Evolutionary conservation across 1,140 invertebrate species (phyloP), one percentile per base, ranked within the genome.

Genomic region (Lepidurus arcticus): DNA sequence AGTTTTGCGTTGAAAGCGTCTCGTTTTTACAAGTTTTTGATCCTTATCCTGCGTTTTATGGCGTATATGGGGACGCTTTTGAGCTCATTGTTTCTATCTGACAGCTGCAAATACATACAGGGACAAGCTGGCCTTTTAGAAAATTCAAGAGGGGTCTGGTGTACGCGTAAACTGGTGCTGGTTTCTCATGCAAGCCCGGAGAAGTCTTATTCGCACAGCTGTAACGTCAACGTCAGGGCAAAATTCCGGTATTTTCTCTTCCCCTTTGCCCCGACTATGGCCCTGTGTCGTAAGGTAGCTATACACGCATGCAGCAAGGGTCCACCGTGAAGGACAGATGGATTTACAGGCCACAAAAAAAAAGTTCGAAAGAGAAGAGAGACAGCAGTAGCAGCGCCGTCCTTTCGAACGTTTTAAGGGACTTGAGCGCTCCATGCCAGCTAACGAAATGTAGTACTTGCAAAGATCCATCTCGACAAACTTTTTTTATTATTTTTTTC

Each of bases 61-160:
- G 34, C 34, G 34, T 34, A 34, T 34, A 34, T 34, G 34, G 34
- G 34, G 34, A 2, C 26, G 53, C 6, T 7, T 7, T 47, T 65
- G 21, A 65, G 53, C 53, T 65, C 21, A 65, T 65, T 65, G 53
- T 65, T 65, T 65, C 53, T 65, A 16, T 16, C 53, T 65, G 53
- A 65, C 53, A 65, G 53, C 53, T 65, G 53, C 53, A 65, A 65
- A n/a, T 65, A 21, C 53, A n/a, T 13, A n/a, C 53, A 65, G 53
- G 1, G 21, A 21, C 53, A 65, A 65, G 53, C 53, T 65, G 53
- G 53, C 53, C 53, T 65, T 65, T 65, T 65, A 16, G 16, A 65
- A 65, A 21, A 21, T 13, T 65, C 21, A 65, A 13, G 53, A 9
- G 9, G 6, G 53, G 53, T 13, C 21, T 21, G 16, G 16, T 65